Base-by-base conservation (phyloP, 2,797 vertebrate species). In the Oryzias dopingdopingensis region DNA sequence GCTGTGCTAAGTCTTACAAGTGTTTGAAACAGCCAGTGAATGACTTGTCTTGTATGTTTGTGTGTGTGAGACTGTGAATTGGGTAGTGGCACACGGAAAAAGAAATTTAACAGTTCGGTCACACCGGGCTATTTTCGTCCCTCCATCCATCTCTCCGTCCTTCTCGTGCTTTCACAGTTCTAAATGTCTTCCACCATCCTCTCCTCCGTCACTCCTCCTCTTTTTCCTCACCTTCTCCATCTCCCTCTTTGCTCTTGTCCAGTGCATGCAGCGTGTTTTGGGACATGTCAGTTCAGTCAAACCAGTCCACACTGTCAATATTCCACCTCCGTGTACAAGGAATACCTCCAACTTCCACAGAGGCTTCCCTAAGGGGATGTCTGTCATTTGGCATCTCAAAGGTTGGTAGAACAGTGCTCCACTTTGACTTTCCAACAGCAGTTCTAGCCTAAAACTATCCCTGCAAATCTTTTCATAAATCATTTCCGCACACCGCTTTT, bases 31-130 rank as follows among this genome's bases (percentile, higher is more conserved):
- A 53, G 44, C 50, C 58, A 62, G 47, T 40, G 42, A 72, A 10
- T 44, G 49, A 52, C 63, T 37, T 14, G 52, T 47, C 16, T 16
- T 59, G 55, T 45, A 23, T 46, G 32, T 52, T 37, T 52, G 54
- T 62, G 56, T 67, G 46, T 18, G 18, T 18, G 18, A 20, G 66
- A 58, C 55, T 74, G 67, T 77, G 87, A 89, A 88, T 87, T 87
- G 83, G 84, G 89, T 88, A 83, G 83, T 77, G 77, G 82, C 73
- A 87, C 85, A 84, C 83, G 74, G 82, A 81, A 84, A 88, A 90
- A 88, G 81, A 77, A 79, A 86, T 80, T 78, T 82, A 85, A 75
- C 68, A 76, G 70, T 80, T 71, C 84, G 78, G 83, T 62, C 82
- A 81, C 79, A 74, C 76, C 57, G 66, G 24, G 76, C 86, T 90